Percentiles rank a stretch among this genome's conserved stretches.
phyloP scores from a whole-genome alignment of 2,113 vertebrate genomes.

The Pongo pygmaeus region DNA sequence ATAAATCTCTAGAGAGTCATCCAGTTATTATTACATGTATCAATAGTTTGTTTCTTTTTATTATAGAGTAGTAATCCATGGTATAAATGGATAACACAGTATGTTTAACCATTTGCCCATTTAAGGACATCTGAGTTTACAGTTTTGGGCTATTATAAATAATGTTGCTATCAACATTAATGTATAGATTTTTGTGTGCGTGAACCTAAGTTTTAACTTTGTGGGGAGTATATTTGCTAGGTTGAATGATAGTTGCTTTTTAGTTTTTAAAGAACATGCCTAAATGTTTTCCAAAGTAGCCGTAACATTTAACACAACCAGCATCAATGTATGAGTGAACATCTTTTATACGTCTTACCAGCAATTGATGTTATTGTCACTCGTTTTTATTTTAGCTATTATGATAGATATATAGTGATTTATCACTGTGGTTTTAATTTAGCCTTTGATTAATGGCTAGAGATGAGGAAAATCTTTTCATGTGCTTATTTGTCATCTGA shows the following conservation, averaged over 20 bases:
- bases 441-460: neutral
- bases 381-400: neutral
- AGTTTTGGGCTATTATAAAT: neutral
- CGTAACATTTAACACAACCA: neutral
- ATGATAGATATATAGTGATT: neutral
- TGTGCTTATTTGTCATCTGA: neutral
- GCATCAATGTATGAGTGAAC: neutral
- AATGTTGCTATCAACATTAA: neutral
- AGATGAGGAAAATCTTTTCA: neutral
- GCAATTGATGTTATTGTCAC: neutral
- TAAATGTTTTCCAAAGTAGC: neutral
- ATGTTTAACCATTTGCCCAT: neutral
- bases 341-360: neutral
- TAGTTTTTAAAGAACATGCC: neutral
- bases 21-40: neutral
- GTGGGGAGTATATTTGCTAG: neutral
- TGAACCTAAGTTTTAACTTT: neutral
- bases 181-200: neutral
- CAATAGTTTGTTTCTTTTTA: neutral
- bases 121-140: neutral
- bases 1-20: neutral
- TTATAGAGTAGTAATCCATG: neutral
- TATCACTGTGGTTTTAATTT: neutral
- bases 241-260: neutral
- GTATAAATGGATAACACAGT: neutral